Evolutionary conservation across 1,140 invertebrate species (phyloP).

Genomic region (Drosophila trapezifrons): DNA sequence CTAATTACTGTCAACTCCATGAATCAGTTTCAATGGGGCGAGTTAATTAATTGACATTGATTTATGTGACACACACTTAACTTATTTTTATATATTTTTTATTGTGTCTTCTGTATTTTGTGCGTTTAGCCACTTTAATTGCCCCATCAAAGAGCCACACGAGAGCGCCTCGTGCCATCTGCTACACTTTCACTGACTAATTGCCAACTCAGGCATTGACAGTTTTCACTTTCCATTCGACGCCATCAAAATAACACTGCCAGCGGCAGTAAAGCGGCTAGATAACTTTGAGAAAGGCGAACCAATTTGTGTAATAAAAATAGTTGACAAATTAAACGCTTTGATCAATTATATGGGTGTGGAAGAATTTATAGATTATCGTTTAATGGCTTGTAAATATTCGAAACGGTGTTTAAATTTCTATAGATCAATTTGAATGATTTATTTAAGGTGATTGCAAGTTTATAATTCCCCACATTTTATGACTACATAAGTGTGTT

Average conservation of each 20-base stretch:
- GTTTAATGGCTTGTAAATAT: constrained; percentile 12
- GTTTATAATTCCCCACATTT: not conserved
- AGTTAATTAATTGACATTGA: constrained; percentile 61
- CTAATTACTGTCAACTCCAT: constrained; percentile 25
- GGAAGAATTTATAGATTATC: constrained; percentile 10
- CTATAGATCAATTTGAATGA: not conserved
- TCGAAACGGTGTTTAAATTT: not conserved
- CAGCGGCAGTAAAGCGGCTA: constrained; percentile 8
- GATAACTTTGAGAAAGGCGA: constrained; percentile 31
- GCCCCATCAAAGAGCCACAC: constrained; percentile 14
- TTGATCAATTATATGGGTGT: not conserved
- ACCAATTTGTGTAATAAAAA: constrained; percentile 46
- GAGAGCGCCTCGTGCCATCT: constrained; percentile 38
- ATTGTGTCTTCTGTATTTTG: constrained; percentile 43
- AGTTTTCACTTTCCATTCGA: constrained; percentile 70
- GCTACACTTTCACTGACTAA: constrained; percentile 72
- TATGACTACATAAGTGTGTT: no score
- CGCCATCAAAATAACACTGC: constrained; percentile 30
- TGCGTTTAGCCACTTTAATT: constrained; percentile 56
- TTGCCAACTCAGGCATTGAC: constrained; percentile 61
- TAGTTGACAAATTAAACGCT: constrained; percentile 29
- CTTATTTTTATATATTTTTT: constrained; percentile 40
- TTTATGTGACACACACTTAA: constrained; percentile 54
- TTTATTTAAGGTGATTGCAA: not conserved
- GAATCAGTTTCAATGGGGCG: constrained; percentile 56